Evolutionary conservation across 2,888 invertebrate genomes (phyloP).

Genomic region (Odontomyia ornata): DNA sequence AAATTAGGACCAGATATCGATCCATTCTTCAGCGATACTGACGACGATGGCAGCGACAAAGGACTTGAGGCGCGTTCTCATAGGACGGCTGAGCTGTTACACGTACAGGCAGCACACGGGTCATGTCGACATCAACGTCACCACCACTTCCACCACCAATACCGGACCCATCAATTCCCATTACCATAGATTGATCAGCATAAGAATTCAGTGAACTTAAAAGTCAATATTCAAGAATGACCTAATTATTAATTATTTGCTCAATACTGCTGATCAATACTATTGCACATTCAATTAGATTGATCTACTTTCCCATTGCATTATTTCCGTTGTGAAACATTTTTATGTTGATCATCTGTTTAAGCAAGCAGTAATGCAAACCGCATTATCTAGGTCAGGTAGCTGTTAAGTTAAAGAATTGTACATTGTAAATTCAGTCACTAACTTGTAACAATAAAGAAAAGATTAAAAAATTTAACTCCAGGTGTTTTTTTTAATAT

Average conservation of each 20-base stretch:
- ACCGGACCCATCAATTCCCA: not conserved
- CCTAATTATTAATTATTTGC: not conserved
- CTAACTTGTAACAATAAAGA: not conserved
- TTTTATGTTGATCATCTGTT: slow-evolving; percentile 17
- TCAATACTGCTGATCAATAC: not conserved
- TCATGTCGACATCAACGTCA: slow-evolving; percentile 11
- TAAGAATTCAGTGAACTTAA: not conserved
- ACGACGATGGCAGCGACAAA: no score
- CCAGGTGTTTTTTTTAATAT: no score
- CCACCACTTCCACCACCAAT: slow-evolving; percentile 22
- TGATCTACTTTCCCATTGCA: not conserved
- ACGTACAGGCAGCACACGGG: no score
- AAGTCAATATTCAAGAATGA: not conserved
- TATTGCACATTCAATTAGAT: slow-evolving; percentile 6
- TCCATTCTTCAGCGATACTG: no score
- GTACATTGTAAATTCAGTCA: not conserved
- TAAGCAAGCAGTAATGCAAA: not conserved
- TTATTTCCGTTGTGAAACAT: no score
- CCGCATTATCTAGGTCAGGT: slow-evolving; percentile 8
- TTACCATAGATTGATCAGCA: slow-evolving; percentile 10
- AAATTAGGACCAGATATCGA: no score
- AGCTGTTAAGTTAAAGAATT: not conserved
- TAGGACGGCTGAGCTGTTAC: no score
- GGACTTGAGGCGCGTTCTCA: no score
- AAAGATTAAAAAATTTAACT: not conserved